A percentile compares a stretch with the other conserved stretches of the same genome.
These are phyloP conservation scores for Brachionus asplanchnoidis DNA, from an alignment of 1,140 invertebrate genomes.

Conservation along the genomic window DNA sequence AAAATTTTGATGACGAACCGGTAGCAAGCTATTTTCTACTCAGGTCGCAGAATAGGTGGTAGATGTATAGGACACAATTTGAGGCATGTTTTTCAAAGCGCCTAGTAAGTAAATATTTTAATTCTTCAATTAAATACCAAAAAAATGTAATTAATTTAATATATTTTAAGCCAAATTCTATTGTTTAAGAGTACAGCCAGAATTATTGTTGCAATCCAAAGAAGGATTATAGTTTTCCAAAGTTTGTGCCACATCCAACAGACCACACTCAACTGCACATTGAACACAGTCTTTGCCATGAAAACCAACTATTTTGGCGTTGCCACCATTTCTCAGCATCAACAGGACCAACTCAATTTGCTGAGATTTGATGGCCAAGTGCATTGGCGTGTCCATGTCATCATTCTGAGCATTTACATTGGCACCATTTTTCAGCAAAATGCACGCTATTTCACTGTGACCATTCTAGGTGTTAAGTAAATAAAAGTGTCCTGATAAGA, in stretches of 20 bases:
- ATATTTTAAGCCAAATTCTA: neutral
- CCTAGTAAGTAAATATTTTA: neutral
- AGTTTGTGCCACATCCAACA: conserved; percentile 30
- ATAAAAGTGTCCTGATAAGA: neutral
- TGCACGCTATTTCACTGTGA: conserved; percentile 24
- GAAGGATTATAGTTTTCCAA: conserved; percentile 21
- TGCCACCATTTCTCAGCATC: conserved; percentile 27
- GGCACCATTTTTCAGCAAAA: conserved; percentile 37
- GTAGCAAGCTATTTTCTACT: neutral
- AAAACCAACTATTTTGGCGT: conserved; percentile 7
- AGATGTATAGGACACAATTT: neutral
- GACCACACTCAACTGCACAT: conserved; percentile 23
- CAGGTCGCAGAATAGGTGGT: neutral
- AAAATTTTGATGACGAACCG: neutral
- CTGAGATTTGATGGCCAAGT: conserved; percentile 36
- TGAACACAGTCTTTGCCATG: conserved; percentile 27
- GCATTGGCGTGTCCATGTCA: conserved; percentile 39
- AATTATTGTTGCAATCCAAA: conserved; percentile 21
- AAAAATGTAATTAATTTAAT: neutral
- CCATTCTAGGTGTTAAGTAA: neutral
- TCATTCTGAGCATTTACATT: conserved; percentile 36
- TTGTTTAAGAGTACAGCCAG: neutral
- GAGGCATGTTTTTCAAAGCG: neutral
- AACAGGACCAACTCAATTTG: conserved; percentile 29
- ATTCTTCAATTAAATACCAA: neutral